Conservation (phyloP, 2,113 vertebrate species). For the Synodontis membranacea region DNA sequence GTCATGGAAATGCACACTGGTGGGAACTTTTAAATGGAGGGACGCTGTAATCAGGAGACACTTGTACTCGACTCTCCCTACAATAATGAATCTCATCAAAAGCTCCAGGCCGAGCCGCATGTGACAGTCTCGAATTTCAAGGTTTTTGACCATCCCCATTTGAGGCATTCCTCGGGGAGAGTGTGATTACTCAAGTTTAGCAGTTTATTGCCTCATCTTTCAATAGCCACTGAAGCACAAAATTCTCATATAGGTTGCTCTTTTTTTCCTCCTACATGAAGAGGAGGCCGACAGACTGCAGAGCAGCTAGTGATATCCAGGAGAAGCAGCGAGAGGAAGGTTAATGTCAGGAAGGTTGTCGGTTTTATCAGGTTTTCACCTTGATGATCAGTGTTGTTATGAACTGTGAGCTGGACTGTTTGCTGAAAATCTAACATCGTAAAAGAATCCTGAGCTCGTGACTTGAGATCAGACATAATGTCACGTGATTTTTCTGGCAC, state of each 20-base stretch:
- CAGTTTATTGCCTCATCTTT: slow-evolving; percentile 99
- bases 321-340: slow-evolving; percentile 74
- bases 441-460: neutral
- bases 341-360: slow-evolving; percentile 20
- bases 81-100: slow-evolving; percentile 97
- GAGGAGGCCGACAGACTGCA: slow-evolving; percentile 91
- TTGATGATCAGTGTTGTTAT: neutral
- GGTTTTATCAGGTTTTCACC: neutral
- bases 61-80: slow-evolving; percentile 87
- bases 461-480: neutral
- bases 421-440: neutral
- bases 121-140: slow-evolving; percentile 92
- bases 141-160: slow-evolving; percentile 97
- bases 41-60: slow-evolving; percentile 92
- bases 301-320: slow-evolving; percentile 82
- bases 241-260: slow-evolving; percentile 98
- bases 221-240: slow-evolving; percentile 99
- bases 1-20: slow-evolving; percentile 86
- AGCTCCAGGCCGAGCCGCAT: slow-evolving; percentile 82
- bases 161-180: slow-evolving; percentile 92
- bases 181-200: slow-evolving; percentile 99
- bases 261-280: slow-evolving; percentile 74
- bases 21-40: slow-evolving; percentile 90
- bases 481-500: neutral
- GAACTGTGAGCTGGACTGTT: neutral